These are phyloP conservation scores for Bambusicola thoracicus DNA, from an alignment of 2,113 vertebrate genomes.

Conservation along the genomic window DNA sequence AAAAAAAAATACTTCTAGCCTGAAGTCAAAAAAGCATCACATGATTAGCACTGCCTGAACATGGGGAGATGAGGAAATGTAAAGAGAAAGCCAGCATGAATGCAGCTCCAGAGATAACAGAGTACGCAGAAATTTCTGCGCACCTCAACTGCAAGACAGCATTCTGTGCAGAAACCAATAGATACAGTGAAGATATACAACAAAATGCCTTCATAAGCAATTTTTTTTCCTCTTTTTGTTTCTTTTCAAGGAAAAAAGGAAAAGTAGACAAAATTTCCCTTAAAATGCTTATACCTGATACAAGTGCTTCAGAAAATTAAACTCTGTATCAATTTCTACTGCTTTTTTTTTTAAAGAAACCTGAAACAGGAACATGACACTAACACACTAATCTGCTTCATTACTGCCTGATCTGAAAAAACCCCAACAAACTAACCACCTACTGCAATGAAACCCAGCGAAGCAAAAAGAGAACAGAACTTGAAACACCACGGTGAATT, in stretches of 20 bases:
- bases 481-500: neutral
- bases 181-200: neutral
- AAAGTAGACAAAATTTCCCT: neutral
- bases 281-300: neutral
- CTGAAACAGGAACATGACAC: neutral
- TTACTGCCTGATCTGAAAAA: neutral
- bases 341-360: neutral
- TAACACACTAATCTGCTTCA: neutral
- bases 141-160: no score
- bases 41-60: neutral
- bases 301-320: neutral
- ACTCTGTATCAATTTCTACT: neutral
- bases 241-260: neutral
- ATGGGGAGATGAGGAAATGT: neutral
- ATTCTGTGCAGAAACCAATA: neutral
- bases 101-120: neutral
- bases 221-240: neutral
- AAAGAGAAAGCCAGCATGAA: neutral
- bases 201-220: neutral
- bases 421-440: neutral
- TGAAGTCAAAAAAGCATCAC: conserved; percentile 3
- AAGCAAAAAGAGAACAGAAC: neutral
- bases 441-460: neutral
- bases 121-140: neutral
- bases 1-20: neutral